A percentile compares a stretch with the other conserved stretches of the same genome.
Conservation (phyloP, 1,140 invertebrate genomes). For the Drosophila ogumai region DNA sequence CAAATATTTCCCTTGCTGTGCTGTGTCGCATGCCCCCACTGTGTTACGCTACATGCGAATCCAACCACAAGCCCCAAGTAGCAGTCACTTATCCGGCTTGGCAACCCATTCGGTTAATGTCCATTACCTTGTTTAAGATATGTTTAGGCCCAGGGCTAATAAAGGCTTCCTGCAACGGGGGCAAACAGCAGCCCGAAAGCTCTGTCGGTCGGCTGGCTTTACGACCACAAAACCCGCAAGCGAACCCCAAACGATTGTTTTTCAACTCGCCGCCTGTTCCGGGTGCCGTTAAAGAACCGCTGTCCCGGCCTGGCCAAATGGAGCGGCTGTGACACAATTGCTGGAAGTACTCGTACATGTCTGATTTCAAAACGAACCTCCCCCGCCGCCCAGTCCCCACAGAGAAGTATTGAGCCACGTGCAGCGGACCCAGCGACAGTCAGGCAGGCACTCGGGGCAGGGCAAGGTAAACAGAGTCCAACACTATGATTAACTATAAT, state of each 20-base stretch:
- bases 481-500: constrained; percentile 55
- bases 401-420: constrained; percentile 38
- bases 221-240: constrained; percentile 70
- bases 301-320: constrained; percentile 39
- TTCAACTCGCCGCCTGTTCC: constrained; percentile 67
- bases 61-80: constrained; percentile 4
- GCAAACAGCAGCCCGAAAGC: constrained; percentile 51
- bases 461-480: constrained; percentile 4
- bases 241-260: constrained; percentile 35
- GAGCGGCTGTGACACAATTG: constrained; percentile 73
- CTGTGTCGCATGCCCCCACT: not conserved
- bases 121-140: constrained; percentile 56
- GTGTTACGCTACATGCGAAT: not conserved
- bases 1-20: not conserved
- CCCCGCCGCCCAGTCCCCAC: not conserved
- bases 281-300: constrained; percentile 56
- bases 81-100: constrained; percentile 14
- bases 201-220: constrained; percentile 60
- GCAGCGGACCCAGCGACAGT: constrained; percentile 13
- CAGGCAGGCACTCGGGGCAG: too few species aligned
- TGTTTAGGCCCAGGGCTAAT: constrained; percentile 40
- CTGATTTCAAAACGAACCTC: constrained; percentile 60
- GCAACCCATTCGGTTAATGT: constrained; percentile 55
- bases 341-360: constrained; percentile 30
- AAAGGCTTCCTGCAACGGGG: constrained; percentile 62